Evolutionary conservation across 2,888 invertebrate genomes (phyloP).

Genomic region (Syrphus vitripennis): DNA sequence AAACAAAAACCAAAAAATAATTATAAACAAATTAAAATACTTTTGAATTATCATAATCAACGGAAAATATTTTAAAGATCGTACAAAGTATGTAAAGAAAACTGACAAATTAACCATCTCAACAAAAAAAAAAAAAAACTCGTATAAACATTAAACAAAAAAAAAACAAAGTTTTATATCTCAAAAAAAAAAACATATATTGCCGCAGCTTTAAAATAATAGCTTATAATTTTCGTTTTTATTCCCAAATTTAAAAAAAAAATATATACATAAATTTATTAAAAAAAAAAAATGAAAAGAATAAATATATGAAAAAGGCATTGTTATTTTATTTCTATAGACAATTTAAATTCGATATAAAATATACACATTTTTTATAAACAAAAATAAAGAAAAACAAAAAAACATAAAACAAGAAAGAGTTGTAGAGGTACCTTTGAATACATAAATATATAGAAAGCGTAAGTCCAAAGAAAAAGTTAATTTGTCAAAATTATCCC

Average conservation of each 20-base stretch:
- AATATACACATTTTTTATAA: constrained; percentile 43
- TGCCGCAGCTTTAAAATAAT: constrained; percentile 67
- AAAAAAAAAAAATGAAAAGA: constrained; percentile 34
- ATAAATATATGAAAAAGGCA: constrained; percentile 9
- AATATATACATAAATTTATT: constrained; percentile 31
- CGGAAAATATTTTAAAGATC: constrained; percentile 55
- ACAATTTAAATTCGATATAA: constrained; percentile 28
- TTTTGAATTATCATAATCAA: constrained; percentile 60
- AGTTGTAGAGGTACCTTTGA: constrained; percentile 49
- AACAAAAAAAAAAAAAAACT: constrained; percentile 30
- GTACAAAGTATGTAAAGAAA: constrained; percentile 66
- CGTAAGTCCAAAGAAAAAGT: constrained; percentile 11
- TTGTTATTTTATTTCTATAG: constrained; percentile 30
- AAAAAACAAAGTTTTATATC: constrained; percentile 52
- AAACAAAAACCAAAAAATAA: constrained; percentile 16
- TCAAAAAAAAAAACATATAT: constrained; percentile 51
- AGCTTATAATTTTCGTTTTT: constrained; percentile 62
- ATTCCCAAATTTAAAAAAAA: constrained; percentile 39
- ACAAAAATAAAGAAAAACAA: constrained; percentile 6
- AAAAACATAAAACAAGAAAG: constrained; percentile 12
- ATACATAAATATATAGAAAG: constrained; percentile 28
- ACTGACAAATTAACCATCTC: constrained; percentile 42
- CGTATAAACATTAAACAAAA: constrained; percentile 24
- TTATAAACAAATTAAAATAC: constrained; percentile 34
- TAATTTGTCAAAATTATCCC: constrained; percentile 31